Percentiles rank a stretch among this genome's conserved stretches.
phyloP scores from a whole-genome alignment of 92 coral and sea anemone genomes.

The Siderastrea siderea region DNA sequence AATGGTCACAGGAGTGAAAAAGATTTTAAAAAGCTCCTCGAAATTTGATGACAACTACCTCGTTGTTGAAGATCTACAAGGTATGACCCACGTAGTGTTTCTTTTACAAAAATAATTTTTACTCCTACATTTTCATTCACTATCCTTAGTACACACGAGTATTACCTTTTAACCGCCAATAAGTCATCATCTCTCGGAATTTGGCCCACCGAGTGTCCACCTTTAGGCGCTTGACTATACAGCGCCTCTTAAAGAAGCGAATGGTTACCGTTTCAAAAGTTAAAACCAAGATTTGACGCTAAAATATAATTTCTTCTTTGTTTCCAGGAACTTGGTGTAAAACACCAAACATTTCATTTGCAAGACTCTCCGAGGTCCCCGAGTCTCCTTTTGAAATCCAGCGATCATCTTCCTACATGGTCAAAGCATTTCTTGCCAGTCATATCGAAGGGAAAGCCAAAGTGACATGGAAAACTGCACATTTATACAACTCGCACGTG shows the following conservation, averaged over 20 bases:
- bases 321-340: constrained; percentile 19
- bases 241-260: no score
- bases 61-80: constrained; percentile 66
- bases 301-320: background rate
- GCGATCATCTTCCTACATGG: constrained; percentile 13
- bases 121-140: no score
- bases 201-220: no score
- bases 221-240: no score
- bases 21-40: constrained; percentile 12
- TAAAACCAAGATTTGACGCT: background rate
- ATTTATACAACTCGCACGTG: constrained; percentile 12
- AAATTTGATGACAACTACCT: constrained; percentile 57
- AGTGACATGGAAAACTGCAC: constrained; percentile 25
- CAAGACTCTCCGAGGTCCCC: background rate
- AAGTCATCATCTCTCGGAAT: no score
- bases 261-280: background rate
- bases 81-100: constrained; percentile 15
- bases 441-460: background rate
- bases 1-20: constrained; percentile 46
- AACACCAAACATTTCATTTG: constrained; percentile 15
- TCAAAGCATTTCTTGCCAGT: constrained; percentile 8
- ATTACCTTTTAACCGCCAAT: no score
- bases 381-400: background rate
- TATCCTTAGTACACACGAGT: no score
- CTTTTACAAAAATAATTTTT: background rate